Percentiles rank a stretch among this genome's conserved stretches.
These are phyloP conservation scores for Caenorhabditis inopinata DNA, from an alignment of 1,140 invertebrate species.

Conservation along the genomic window DNA sequence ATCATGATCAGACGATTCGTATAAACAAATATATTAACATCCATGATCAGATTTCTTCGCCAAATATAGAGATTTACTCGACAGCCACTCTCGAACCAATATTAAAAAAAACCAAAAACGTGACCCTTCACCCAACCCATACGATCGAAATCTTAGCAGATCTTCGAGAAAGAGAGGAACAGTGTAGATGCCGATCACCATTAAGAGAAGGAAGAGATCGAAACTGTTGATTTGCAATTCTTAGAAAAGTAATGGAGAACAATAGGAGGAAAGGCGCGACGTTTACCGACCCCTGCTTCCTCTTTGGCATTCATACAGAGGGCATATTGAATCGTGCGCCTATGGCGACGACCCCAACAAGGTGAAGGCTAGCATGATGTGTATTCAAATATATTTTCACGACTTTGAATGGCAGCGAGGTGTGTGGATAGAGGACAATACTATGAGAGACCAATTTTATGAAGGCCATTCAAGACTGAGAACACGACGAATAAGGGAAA, in stretches of 20 bases:
- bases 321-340: background rate
- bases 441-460: background rate
- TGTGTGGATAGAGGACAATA: no score
- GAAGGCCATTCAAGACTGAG: background rate
- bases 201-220: background rate
- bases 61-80: no score
- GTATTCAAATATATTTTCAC: background rate
- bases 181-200: background rate
- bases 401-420: background rate
- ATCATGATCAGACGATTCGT: no score
- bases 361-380: background rate
- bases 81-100: background rate
- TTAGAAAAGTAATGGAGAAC: background rate
- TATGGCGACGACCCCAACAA: background rate
- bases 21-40: no score
- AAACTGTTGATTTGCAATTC: background rate
- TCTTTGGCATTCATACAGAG: no score
- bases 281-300: no score
- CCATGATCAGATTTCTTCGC: no score
- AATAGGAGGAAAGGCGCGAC: background rate
- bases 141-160: conserved; percentile 4
- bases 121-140: background rate
- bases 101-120: background rate
- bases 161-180: background rate
- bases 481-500: no score